phyloP scores from a whole-genome alignment of 2,797 vertebrate species.

The Pseudochaenichthys georgianus region DNA sequence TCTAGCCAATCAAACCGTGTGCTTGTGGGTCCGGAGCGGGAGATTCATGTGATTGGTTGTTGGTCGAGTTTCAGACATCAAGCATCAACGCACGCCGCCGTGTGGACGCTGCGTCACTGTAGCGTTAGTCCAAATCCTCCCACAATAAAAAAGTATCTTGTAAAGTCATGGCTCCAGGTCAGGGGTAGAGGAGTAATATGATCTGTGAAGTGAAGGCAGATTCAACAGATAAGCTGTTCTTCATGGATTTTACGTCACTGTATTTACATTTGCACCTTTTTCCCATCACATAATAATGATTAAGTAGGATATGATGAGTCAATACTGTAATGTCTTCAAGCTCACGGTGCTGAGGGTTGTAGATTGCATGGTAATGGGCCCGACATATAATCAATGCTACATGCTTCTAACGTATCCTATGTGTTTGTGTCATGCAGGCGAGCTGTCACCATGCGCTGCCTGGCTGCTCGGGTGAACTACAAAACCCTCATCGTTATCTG shows the following conservation, averaged over 20 bases:
- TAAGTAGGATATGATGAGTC: neutral
- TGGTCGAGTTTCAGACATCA: too few species aligned
- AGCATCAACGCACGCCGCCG: too few species aligned
- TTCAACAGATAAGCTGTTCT: neutral
- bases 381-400: neutral
- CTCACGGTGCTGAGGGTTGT: neutral
- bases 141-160: neutral
- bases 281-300: neutral
- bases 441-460: conserved; percentile 96
- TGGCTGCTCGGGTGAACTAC: conserved; percentile 97
- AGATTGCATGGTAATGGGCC: neutral
- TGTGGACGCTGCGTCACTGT: neutral
- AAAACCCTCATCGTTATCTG: conserved; percentile 98
- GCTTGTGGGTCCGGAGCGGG: too few species aligned
- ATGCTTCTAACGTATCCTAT: neutral
- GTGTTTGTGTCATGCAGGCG: conserved; percentile 68
- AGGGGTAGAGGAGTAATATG: neutral
- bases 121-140: neutral
- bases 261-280: neutral
- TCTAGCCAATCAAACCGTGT: too few species aligned
- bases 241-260: neutral
- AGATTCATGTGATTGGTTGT: too few species aligned
- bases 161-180: conserved; percentile 1
- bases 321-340: neutral
- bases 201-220: neutral